These are phyloP conservation scores for Axea sp. DNA, from an alignment of 2,888 invertebrate genomes.

Conservation along the genomic window DNA sequence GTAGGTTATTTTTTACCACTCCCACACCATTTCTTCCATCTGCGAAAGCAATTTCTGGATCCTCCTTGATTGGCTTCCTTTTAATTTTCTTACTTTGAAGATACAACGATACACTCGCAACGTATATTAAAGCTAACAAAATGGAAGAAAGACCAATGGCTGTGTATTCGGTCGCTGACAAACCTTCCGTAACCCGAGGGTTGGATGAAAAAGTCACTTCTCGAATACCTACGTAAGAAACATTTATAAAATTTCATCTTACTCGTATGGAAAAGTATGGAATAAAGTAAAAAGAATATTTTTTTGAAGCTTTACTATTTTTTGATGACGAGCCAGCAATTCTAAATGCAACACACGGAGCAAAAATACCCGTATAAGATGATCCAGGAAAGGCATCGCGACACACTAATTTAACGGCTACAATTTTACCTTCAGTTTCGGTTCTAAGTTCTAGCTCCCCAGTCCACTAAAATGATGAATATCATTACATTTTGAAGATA, in stretches of 20 bases:
- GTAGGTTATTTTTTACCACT: slow-evolving; percentile 88
- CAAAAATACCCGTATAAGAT: slow-evolving; percentile 82
- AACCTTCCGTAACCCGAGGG: slow-evolving; percentile 81
- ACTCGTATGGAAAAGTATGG: no score
- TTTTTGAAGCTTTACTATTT: slow-evolving; percentile 84
- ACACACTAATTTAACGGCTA: slow-evolving; percentile 89
- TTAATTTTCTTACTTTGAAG: slow-evolving; percentile 87
- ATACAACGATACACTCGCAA: slow-evolving; percentile 91
- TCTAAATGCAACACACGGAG: slow-evolving; percentile 92
- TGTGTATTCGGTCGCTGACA: slow-evolving; percentile 88
- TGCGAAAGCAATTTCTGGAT: slow-evolving; percentile 76
- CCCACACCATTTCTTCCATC: slow-evolving; percentile 81
- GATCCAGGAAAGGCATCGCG: slow-evolving; percentile 84
- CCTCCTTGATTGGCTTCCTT: slow-evolving; percentile 65
- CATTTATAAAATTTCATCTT: no score
- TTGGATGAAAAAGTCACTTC: slow-evolving; percentile 87
- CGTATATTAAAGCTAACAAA: slow-evolving; percentile 91
- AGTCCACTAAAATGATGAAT: slow-evolving; percentile 84
- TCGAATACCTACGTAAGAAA: slow-evolving; percentile 82
- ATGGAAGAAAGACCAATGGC: slow-evolving; percentile 91
- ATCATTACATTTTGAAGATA: no score
- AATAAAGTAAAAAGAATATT: no score
- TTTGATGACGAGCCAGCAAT: slow-evolving; percentile 90
- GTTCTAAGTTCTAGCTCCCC: slow-evolving; percentile 88
- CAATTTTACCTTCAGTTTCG: slow-evolving; percentile 89